Base-by-base conservation (phyloP, 2,888 invertebrate genomes). In the Hipparchia sbordonii region DNA sequence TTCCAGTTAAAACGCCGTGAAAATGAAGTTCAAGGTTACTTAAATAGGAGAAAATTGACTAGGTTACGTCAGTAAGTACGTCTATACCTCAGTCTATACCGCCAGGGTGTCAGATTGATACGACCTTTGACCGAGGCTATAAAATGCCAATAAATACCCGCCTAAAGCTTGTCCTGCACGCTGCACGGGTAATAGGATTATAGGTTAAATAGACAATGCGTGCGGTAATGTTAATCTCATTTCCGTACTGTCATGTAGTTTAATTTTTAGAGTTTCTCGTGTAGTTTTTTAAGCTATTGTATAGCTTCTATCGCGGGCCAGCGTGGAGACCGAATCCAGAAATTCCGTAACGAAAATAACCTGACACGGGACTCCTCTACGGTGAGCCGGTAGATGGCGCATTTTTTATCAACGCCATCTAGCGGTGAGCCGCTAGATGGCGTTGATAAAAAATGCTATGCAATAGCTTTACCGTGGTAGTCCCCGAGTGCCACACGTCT, bases 121-220 rank as follows among this genome's bases (percentile, higher is more conserved):
- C 33, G 48, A 67, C 67, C 67, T 67, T 67, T 67, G 59, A 7
- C 57, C 67, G 59, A 45, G 46, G 57, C 67, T 48, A 45, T 46
- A 48, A 59, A 67, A 67, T 48, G 59, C 2, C 48, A 12, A 67
- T 56, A 45, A 13, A 54, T n/a, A 45, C 23, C 23, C 23, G 1
- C 23, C 23, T 56, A 56, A 56, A 45, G 10, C 51, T 66, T 12
- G 59, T 39, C 12, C 4, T 23, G 39, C 39, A 39, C 39, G 39
- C 23, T 23, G 23, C 23, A 23, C 23, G 23, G 23, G 13, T 59
- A 68, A 59, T 68, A 51, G 68, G 59, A 68, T 68, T 68, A 33
- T 13, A 33, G 65, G 51, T 52, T 66, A 66, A 23, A 52, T 52
- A 12, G 65, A 51, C 59, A 60, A 23, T 10, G 57, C 13, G 67